phyloP scores from a whole-genome alignment of 2,888 invertebrate species.

The Chouioia cunea region DNA sequence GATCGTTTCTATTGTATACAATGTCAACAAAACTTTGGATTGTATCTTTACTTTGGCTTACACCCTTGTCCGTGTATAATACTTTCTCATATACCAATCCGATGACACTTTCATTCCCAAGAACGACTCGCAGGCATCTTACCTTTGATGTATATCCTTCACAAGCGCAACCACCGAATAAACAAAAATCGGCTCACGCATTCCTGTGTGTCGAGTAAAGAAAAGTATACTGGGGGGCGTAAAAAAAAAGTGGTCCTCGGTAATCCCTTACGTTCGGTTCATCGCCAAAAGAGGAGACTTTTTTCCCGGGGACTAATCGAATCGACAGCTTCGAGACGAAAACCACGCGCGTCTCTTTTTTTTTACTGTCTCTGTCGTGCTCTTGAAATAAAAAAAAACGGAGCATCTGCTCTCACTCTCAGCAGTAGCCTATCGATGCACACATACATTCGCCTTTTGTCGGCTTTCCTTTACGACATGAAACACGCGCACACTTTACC shows the following conservation, averaged over 20 bases:
- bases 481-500: background rate
- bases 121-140: too few relatives aligned
- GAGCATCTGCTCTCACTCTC: constrained; percentile 33
- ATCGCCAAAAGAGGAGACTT: background rate
- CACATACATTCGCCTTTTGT: constrained; percentile 24
- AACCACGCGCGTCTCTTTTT: constrained; percentile 7
- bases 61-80: too few relatives aligned
- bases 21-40: too few relatives aligned
- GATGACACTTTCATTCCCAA: too few relatives aligned
- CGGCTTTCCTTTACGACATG: constrained; percentile 27
- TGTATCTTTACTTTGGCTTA: too few relatives aligned
- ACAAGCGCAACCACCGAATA: background rate
- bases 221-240: background rate
- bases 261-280: background rate
- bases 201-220: background rate
- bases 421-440: constrained; percentile 1
- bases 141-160: too few relatives aligned
- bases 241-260: constrained; percentile 3
- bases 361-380: background rate
- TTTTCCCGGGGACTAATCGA: background rate
- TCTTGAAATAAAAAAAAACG: background rate
- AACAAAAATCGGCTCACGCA: background rate
- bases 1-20: too few relatives aligned
- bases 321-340: constrained; percentile 8
- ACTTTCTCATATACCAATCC: too few relatives aligned